phyloP scores from a whole-genome alignment of 2,797 vertebrate species.

The Sebastes paucispinis region DNA sequence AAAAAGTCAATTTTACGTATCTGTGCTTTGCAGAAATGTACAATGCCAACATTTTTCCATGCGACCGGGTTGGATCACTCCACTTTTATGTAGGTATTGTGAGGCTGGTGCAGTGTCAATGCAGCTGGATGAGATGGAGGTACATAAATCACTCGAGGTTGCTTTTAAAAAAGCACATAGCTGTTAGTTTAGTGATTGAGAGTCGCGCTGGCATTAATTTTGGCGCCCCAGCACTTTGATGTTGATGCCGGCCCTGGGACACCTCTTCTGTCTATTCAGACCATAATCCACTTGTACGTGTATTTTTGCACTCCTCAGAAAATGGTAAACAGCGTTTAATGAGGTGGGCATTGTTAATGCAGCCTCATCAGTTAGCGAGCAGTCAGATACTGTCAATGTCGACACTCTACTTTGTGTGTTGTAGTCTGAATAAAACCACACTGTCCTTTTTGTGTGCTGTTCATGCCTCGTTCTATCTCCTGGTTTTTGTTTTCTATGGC shows the following conservation, averaged over 20 bases:
- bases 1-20: neutral
- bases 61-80: neutral
- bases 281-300: slow-evolving; percentile 3
- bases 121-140: neutral
- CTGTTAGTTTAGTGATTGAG: neutral
- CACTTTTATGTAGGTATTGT: neutral
- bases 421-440: neutral
- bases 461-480: neutral
- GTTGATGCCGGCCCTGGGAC: slow-evolving; percentile 10
- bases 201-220: slow-evolving; percentile 10
- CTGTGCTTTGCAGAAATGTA: neutral
- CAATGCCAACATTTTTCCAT: neutral
- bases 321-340: slow-evolving; percentile 29
- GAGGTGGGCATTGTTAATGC: slow-evolving; percentile 5
- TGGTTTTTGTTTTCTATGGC: neutral
- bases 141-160: neutral
- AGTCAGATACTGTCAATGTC: slow-evolving; percentile 6
- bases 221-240: slow-evolving; percentile 10
- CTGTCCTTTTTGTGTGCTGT: neutral
- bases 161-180: neutral
- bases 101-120: neutral
- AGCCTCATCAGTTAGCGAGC: slow-evolving; percentile 26
- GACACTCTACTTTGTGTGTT: neutral
- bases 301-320: slow-evolving; percentile 15
- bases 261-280: slow-evolving; percentile 23